These are phyloP conservation scores for Deroptyus accipitrinus DNA, from an alignment of 2,113 vertebrate genomes.

Conservation along the genomic window DNA sequence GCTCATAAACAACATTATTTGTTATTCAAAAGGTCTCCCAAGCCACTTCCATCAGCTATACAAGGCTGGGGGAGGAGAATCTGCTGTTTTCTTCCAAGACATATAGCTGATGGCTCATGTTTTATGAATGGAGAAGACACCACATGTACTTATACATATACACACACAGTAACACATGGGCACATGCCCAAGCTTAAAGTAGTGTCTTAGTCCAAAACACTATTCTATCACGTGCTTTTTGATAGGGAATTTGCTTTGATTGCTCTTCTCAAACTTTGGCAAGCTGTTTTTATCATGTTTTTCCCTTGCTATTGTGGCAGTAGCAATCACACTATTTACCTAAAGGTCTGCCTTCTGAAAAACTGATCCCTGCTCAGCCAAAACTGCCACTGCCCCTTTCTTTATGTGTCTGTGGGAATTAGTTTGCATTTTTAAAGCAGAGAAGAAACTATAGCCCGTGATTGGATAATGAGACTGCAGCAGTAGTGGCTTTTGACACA, in stretches of 20 bases:
- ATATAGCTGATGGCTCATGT: neutral
- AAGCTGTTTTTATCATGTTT: neutral
- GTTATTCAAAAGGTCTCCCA: constrained; percentile 12
- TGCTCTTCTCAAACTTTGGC: neutral
- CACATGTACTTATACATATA: neutral
- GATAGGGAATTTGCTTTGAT: neutral
- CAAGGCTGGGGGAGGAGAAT: neutral
- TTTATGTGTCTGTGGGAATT: neutral
- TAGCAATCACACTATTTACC: neutral
- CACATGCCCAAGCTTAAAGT: neutral
- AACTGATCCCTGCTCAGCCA: neutral
- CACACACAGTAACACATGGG: neutral
- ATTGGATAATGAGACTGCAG: neutral
- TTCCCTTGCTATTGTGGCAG: neutral
- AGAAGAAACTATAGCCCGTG: neutral
- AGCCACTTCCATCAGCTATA: neutral
- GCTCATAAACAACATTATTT: neutral
- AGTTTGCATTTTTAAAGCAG: neutral
- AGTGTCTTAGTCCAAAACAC: neutral
- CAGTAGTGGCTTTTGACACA: neutral
- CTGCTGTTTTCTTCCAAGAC: neutral
- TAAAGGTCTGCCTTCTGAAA: neutral
- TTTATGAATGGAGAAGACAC: neutral
- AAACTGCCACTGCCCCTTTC: neutral
- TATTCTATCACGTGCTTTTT: neutral